These are phyloP conservation scores for Marasmarcha lunaedactyla DNA, from an alignment of 2,888 invertebrate genomes.

Conservation along the genomic window DNA sequence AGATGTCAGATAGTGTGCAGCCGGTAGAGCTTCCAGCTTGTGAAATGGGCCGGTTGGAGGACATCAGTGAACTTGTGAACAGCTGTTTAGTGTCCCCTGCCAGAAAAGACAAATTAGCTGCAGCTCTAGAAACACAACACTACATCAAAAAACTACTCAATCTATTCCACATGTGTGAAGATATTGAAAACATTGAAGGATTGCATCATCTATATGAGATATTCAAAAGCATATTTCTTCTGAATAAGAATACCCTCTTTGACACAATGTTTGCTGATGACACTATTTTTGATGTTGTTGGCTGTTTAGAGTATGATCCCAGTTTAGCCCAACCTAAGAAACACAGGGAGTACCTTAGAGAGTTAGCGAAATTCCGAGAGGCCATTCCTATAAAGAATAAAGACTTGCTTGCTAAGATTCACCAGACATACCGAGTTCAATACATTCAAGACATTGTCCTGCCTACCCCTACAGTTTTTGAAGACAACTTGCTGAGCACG, in stretches of 20 bases:
- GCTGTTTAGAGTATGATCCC: slow-evolving; percentile 98
- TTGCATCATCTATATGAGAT: slow-evolving; percentile 97
- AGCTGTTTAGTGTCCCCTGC: slow-evolving; percentile 90
- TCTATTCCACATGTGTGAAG: slow-evolving; percentile 97
- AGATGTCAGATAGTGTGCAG: slow-evolving; percentile 94
- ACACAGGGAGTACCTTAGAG: slow-evolving; percentile 95
- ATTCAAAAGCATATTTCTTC: slow-evolving; percentile 97
- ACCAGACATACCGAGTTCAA: slow-evolving; percentile 99
- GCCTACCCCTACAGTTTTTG: slow-evolving; percentile 98
- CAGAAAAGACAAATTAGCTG: slow-evolving; percentile 93
- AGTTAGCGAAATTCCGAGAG: slow-evolving; percentile 91
- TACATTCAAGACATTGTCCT: slow-evolving; percentile 99
- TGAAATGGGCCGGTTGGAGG: slow-evolving; percentile 92
- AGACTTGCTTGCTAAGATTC: slow-evolving; percentile 97
- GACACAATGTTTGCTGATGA: slow-evolving; percentile 98
- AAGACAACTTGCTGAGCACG: slow-evolving; percentile 98
- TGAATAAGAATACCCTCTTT: slow-evolving; percentile 97
- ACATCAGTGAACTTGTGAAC: slow-evolving; percentile 92
- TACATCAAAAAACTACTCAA: slow-evolving; percentile 96
- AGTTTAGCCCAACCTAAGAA: slow-evolving; percentile 85
- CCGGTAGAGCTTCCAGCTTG: slow-evolving; percentile 96
- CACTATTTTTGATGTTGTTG: slow-evolving; percentile 96
- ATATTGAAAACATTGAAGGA: slow-evolving; percentile 93
- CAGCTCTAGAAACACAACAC: slow-evolving; percentile 92
- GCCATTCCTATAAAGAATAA: slow-evolving; percentile 95